These are phyloP conservation scores for Pollenia griseotomentosa DNA, from an alignment of 2,888 invertebrate species.

Conservation along the genomic window DNA sequence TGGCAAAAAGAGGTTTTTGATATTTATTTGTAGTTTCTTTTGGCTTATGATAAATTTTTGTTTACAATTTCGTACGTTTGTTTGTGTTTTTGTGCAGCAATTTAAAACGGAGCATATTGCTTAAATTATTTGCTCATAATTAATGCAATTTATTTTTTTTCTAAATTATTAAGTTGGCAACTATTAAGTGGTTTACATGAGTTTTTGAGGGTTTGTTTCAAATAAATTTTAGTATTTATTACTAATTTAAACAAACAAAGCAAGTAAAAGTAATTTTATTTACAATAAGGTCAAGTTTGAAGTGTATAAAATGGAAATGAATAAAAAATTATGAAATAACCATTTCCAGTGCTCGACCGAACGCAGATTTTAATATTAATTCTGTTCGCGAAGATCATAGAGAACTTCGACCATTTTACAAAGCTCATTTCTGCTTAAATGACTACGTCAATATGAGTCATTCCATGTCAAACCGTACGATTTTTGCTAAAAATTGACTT, in stretches of 20 bases:
- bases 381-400: too few relatives aligned
- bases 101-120: neutral
- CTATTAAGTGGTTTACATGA: constrained; percentile 2
- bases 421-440: too few relatives aligned
- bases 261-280: neutral
- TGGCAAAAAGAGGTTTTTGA: constrained; percentile 4
- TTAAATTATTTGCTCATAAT: constrained; percentile 27
- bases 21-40: neutral
- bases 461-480: too few relatives aligned
- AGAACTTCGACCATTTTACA: too few relatives aligned
- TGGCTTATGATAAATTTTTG: neutral
- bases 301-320: too few relatives aligned
- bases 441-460: too few relatives aligned
- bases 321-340: too few relatives aligned
- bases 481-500: too few relatives aligned
- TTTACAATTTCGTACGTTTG: neutral
- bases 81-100: neutral
- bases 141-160: constrained; percentile 9
- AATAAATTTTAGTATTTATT: neutral
- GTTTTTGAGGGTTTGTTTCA: neutral
- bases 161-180: neutral
- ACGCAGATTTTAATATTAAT: too few relatives aligned
- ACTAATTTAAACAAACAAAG: neutral
- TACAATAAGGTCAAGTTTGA: too few relatives aligned
- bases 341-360: too few relatives aligned